Percentiles rank a stretch among this genome's conserved stretches.
Conservation (phyloP, 2,797 vertebrate genomes). For the Anguilla marmorata region DNA sequence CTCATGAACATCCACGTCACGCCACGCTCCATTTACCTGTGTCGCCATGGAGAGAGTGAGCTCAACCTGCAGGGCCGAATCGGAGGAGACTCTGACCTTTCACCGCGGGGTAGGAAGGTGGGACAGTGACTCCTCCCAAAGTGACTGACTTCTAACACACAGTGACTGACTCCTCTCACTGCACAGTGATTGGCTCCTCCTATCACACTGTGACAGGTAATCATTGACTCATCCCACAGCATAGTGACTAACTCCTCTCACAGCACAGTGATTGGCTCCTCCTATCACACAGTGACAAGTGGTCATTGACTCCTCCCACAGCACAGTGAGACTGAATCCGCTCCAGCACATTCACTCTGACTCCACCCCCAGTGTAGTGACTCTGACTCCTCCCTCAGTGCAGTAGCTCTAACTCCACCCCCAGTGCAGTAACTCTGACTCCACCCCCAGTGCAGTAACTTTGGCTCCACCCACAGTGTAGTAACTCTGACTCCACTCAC, state of each 20-base stretch:
- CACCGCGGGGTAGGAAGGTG: constrained; percentile 73
- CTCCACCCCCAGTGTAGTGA: neutral
- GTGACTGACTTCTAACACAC: neutral
- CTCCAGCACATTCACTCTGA: too few relatives aligned
- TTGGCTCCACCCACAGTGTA: too few relatives aligned
- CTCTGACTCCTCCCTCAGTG: neutral
- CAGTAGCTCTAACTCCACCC: too few relatives aligned
- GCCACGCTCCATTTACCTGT: constrained; percentile 85
- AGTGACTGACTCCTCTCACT: neutral
- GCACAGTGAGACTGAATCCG: too few relatives aligned
- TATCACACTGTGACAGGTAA: too few relatives aligned
- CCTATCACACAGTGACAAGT: neutral
- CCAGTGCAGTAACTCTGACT: too few relatives aligned
- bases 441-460: too few relatives aligned
- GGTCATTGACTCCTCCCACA: neutral
- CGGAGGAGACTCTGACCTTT: constrained; percentile 84
- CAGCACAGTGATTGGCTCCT: too few relatives aligned
- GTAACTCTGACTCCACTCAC: too few relatives aligned
- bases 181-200: neutral
- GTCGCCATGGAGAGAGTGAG: constrained; percentile 88
- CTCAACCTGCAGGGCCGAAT: constrained; percentile 86
- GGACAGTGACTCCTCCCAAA: constrained; percentile 21
- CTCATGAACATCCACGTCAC: constrained; percentile 95
- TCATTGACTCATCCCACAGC: neutral
- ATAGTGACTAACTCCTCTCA: neutral